These are phyloP conservation scores for Perca schrenkii DNA, from an alignment of 2,113 vertebrate genomes.

Conservation along the genomic window DNA sequence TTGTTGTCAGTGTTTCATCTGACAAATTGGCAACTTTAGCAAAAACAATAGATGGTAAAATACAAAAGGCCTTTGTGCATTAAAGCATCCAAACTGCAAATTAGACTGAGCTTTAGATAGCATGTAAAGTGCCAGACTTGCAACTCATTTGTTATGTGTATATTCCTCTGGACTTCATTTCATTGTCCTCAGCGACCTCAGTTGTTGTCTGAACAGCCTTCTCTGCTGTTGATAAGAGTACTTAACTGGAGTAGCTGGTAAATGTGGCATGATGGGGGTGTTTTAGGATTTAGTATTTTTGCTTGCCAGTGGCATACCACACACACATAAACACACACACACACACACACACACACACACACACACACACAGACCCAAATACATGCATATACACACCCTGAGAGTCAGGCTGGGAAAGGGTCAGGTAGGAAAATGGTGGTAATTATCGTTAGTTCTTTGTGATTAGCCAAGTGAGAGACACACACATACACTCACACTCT, in stretches of 20 bases:
- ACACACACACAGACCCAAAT: constrained; percentile 8
- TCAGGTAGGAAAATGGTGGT: constrained; percentile 70
- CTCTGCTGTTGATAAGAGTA: constrained; percentile 17
- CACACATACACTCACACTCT: constrained; percentile 37
- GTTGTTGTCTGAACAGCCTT: constrained; percentile 11
- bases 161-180: constrained; percentile 19
- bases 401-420: constrained; percentile 46
- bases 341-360: constrained; percentile 18
- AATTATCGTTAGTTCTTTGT: constrained; percentile 78
- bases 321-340: not conserved
- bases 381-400: constrained; percentile 36
- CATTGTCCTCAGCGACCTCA: constrained; percentile 18
- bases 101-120: constrained; percentile 7
- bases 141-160: not conserved
- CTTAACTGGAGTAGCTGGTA: constrained; percentile 21
- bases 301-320: constrained; percentile 7
- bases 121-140: not conserved
- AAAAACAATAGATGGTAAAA: not conserved
- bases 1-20: not conserved
- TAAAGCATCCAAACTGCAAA: constrained; percentile 12
- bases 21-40: not conserved
- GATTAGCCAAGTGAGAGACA: constrained; percentile 67
- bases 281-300: constrained; percentile 38
- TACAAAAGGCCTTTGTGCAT: not conserved
- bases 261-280: constrained; percentile 13